A percentile compares a stretch with the other conserved stretches of the same genome.
phyloP scores from a whole-genome alignment of 2,113 vertebrate genomes.

The Leptobrachium ailaonicum region DNA sequence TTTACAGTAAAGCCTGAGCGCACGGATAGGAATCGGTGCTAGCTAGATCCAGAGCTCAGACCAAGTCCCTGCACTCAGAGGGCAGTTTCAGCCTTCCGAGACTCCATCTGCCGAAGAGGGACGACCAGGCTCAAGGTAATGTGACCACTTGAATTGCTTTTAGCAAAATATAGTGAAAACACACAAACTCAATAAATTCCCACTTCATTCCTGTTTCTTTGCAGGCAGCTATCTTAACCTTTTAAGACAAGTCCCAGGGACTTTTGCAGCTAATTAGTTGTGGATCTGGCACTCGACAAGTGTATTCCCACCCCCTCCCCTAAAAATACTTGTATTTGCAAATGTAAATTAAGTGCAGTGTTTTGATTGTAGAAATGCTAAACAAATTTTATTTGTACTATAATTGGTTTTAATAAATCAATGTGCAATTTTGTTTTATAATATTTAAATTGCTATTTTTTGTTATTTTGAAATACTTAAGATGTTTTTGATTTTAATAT shows the following conservation, averaged over 20 bases:
- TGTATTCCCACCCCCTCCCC: too few relatives aligned
- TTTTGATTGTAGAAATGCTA: background rate
- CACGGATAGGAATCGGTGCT: too few relatives aligned
- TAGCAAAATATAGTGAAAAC: too few relatives aligned
- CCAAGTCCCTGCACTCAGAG: too few relatives aligned
- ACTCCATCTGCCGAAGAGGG: too few relatives aligned
- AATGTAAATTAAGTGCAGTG: background rate
- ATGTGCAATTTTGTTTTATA: slow-evolving; percentile 5
- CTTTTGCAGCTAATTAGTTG: background rate
- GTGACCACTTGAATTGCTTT: too few relatives aligned
- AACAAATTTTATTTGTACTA: slow-evolving; percentile 5
- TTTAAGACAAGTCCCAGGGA: background rate
- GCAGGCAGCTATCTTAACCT: slow-evolving; percentile 16
- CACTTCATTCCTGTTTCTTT: background rate
- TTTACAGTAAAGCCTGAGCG: too few relatives aligned
- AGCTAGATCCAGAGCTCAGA: too few relatives aligned
- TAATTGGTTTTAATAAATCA: background rate
- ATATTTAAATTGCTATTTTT: slow-evolving; percentile 8
- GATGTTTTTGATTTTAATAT: background rate
- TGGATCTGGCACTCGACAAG: background rate
- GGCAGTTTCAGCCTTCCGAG: too few relatives aligned
- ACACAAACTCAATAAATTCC: too few relatives aligned
- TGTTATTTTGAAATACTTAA: background rate
- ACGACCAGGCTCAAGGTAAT: too few relatives aligned
- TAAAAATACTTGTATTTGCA: background rate